Percentiles rank a stretch among this genome's conserved stretches.
phyloP scores from a whole-genome alignment of 2,888 invertebrate species.

The Meliscaeva auricollis region DNA sequence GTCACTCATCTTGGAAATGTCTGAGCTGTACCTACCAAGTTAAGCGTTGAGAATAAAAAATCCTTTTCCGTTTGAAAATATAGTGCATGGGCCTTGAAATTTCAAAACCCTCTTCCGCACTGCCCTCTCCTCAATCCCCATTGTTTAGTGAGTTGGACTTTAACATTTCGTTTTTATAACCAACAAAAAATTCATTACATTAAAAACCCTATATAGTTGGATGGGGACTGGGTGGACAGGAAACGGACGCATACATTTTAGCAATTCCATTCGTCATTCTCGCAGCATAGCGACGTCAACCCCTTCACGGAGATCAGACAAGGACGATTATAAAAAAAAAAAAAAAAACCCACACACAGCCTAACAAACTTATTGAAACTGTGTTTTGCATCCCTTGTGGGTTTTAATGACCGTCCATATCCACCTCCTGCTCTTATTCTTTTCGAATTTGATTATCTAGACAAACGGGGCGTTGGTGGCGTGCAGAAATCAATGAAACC shows the following conservation, averaged over 20 bases:
- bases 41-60: no score
- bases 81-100: no score
- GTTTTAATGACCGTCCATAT: conserved; percentile 27
- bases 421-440: conserved; percentile 19
- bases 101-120: no score
- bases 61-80: no score
- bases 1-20: no score
- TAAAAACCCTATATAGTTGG: neutral
- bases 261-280: conserved; percentile 32
- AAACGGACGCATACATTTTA: conserved; percentile 16
- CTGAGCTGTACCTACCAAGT: no score
- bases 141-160: no score
- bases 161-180: no score
- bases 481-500: conserved; percentile 42
- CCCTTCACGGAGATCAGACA: conserved; percentile 22
- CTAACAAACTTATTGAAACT: conserved; percentile 19
- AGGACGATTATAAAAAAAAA: conserved; percentile 5
- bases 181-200: neutral
- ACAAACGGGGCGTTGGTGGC: conserved; percentile 25
- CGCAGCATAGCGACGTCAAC: conserved; percentile 11
- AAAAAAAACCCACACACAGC: neutral
- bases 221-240: neutral
- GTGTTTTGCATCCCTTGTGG: conserved; percentile 40
- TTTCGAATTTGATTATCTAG: conserved; percentile 29
- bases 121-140: no score